Evolutionary conservation across 2,888 invertebrate genomes (phyloP).

Genomic region (Caenorhabditis sp.): DNA sequence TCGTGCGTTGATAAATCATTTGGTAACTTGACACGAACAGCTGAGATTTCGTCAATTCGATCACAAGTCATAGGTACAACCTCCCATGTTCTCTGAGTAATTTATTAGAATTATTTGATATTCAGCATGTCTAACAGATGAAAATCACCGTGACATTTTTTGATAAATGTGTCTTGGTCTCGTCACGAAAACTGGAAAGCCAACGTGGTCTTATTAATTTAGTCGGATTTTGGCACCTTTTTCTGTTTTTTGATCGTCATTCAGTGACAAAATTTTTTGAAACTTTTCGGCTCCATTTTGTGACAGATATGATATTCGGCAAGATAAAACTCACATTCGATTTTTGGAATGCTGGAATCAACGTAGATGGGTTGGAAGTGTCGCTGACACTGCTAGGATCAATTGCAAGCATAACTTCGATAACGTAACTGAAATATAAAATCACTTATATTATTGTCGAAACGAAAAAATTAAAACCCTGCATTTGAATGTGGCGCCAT

Average conservation of each 20-base stretch:
- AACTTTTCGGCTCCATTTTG: background rate
- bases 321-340: constrained; percentile 13
- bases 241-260: no score
- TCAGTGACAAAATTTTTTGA: background rate
- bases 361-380: constrained; percentile 19
- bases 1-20: constrained; percentile 86
- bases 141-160: no score
- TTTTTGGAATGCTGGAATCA: constrained; percentile 27
- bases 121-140: no score
- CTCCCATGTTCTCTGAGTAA: constrained; percentile 42
- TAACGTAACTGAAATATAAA: constrained; percentile 18
- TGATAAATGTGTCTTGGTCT: no score
- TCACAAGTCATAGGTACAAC: constrained; percentile 83
- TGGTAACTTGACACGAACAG: constrained; percentile 87
- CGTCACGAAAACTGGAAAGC: no score
- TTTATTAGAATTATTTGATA: no score
- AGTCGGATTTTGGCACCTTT: no score
- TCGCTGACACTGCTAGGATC: constrained; percentile 6
- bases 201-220: no score
- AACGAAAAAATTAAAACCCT: no score
- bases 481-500: no score
- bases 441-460: no score
- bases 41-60: constrained; percentile 85
- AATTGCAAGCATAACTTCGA: constrained; percentile 30
- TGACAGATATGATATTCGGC: no score